Evolutionary conservation across 2,888 invertebrate genomes (phyloP), one percentile per base, ranked within the genome.

Genomic region (Drosophila infuscata): DNA sequence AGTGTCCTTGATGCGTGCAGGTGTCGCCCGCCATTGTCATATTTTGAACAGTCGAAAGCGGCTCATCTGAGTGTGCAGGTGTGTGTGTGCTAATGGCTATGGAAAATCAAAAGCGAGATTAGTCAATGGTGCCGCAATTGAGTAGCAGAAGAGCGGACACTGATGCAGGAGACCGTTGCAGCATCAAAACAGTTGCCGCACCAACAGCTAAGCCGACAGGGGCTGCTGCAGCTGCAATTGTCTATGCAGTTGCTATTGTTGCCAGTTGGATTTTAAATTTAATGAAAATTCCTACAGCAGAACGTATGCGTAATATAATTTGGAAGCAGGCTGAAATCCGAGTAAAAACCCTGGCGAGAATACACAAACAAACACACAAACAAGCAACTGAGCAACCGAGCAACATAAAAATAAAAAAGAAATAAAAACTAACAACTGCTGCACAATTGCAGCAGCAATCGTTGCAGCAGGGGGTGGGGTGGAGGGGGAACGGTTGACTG

Each of bases 71-170:
- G 35, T 65, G 25, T 67, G 33, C 35, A 17, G 51, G 48, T 38
- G 46, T 49, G 48, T 35, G 17, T 48, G 54, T 70, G 86, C 76
- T 82, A 78, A 80, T 83, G 80, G 81, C 76, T 80, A 73, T 80
- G 75, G 68, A 74, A 82, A 82, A 80, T 85, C 80, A 82, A 85
- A 85, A 74, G 80, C 73, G 72, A 82, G 83, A 82, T 83, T 80
- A 82, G 82, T 85, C 80, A 85, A 85, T 80, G 83, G 83, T 63
- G 73, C 76, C 61, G 68, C 77, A 79, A 80, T 77, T 82, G 82
- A 85, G 71, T 83, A 75, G 73, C 80, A 82, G 81, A 62, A 79
- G 65, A 70, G 60, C 64, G 54, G 30, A 56, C 20, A 46, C 46
- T 20, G 20, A 46, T 46, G 25, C 46, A 25, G 46, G 15, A 20